Conservation (phyloP, 1,140 invertebrate species). For the Conus betulinus region DNA sequence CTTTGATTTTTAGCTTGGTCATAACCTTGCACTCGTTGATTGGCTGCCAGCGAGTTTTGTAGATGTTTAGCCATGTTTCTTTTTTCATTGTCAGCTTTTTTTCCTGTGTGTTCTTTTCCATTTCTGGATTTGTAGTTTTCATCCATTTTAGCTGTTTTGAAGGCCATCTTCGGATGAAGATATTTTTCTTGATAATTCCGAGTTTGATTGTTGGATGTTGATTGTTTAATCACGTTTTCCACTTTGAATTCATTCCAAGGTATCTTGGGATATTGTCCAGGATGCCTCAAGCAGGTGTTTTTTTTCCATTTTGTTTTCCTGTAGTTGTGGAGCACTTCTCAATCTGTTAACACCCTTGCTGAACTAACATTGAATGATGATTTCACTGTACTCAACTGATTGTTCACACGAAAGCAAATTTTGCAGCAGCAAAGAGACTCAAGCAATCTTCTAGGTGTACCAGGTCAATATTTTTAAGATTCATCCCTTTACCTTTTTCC, state of each 20-base stretch:
- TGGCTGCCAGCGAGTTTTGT: slow-evolving; percentile 21
- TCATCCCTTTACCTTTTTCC: background rate
- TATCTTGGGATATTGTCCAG: background rate
- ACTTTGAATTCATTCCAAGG: slow-evolving; percentile 39
- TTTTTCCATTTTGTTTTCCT: background rate
- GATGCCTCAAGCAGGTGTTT: slow-evolving; percentile 18
- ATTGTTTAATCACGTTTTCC: slow-evolving; percentile 36
- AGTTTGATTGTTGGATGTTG: slow-evolving; percentile 35
- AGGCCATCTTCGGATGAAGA: slow-evolving; percentile 1
- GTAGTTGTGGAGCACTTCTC: background rate
- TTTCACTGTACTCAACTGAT: background rate
- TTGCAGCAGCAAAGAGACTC: background rate
- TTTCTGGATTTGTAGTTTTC: slow-evolving; percentile 38
- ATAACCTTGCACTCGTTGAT: slow-evolving; percentile 22
- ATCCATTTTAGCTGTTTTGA: slow-evolving; percentile 34
- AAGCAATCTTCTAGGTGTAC: background rate
- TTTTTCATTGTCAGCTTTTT: slow-evolving; percentile 15
- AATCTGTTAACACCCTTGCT: background rate
- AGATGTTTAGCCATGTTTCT: slow-evolving; percentile 35
- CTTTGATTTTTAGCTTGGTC: slow-evolving; percentile 35
- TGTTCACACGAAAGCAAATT: background rate
- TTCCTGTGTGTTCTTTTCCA: slow-evolving; percentile 4
- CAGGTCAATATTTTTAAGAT: background rate
- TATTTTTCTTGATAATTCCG: slow-evolving; percentile 36
- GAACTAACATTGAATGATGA: background rate